phyloP scores from a whole-genome alignment of 2,113 vertebrate species.

The Neodontobutis hainanensis region DNA sequence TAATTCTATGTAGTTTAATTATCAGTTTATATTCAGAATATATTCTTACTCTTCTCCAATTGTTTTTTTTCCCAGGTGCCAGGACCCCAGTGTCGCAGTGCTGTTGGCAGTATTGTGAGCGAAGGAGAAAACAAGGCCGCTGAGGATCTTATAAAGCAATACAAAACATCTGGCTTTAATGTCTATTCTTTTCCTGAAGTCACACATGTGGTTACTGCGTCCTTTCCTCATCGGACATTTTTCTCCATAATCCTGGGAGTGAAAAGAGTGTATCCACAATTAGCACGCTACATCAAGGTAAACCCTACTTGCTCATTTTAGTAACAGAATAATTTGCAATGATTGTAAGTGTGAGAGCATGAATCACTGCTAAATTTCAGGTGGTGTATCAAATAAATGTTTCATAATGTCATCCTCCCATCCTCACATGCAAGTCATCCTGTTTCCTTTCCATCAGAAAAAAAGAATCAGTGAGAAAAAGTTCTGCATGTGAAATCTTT shows the following conservation, averaged over 20 bases:
- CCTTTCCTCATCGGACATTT: conserved; percentile 83
- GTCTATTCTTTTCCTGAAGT: conserved; percentile 90
- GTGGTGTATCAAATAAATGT: conserved; percentile 25
- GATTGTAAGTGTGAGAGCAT: conserved; percentile 13
- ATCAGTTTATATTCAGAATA: neutral
- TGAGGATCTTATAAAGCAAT: conserved; percentile 82
- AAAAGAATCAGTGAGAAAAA: too few species aligned
- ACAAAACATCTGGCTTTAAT: conserved; percentile 88
- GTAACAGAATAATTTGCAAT: neutral
- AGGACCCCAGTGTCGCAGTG: conserved; percentile 83
- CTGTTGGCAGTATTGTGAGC: conserved; percentile 89
- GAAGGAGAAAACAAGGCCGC: conserved; percentile 83
- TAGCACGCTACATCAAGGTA: conserved; percentile 90
- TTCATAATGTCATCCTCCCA: conserved; percentile 25
- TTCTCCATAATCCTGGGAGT: conserved; percentile 84
- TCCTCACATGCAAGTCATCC: conserved; percentile 40
- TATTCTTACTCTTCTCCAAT: neutral
- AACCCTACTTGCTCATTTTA: conserved; percentile 2
- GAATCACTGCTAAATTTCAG: conserved; percentile 34
- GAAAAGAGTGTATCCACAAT: conserved; percentile 85
- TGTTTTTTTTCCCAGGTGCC: conserved; percentile 73
- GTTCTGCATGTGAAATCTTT: neutral
- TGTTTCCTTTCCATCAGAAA: conserved; percentile 4
- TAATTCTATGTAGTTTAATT: too few species aligned
- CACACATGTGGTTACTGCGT: conserved; percentile 87